Evolutionary conservation across 2,888 invertebrate genomes (phyloP).

Genomic region (Folsomia candida): DNA sequence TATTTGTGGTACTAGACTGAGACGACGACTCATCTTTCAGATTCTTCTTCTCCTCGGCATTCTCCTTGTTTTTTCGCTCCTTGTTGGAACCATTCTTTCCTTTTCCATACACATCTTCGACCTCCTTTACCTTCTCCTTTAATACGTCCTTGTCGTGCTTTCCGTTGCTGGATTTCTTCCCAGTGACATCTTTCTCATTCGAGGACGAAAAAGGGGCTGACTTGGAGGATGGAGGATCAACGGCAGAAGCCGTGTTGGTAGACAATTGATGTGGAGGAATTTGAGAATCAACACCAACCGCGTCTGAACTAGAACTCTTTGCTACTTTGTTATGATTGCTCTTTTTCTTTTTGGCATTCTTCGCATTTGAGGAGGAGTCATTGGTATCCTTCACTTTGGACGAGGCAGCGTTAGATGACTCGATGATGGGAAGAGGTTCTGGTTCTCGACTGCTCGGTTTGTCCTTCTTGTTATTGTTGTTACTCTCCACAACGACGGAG

Average conservation of each 20-base stretch:
- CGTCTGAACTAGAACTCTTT: not conserved
- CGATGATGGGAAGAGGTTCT: not conserved
- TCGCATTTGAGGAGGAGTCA: not conserved
- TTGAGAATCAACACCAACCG: not conserved
- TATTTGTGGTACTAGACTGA: no score
- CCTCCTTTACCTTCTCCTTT: constrained; percentile 34
- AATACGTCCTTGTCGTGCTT: constrained; percentile 31
- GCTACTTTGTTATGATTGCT: not conserved
- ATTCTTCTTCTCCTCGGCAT: constrained; percentile 6
- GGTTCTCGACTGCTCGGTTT: constrained; percentile 22
- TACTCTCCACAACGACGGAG: not conserved
- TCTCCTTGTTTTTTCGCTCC: constrained; percentile 30
- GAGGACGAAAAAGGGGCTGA: not conserved
- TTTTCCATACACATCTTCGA: constrained; percentile 18
- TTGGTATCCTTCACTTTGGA: not conserved
- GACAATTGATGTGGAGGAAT: no score
- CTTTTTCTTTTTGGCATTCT: not conserved
- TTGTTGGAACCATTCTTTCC: constrained; percentile 19
- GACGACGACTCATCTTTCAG: constrained; percentile 14
- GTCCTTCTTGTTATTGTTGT: constrained; percentile 28
- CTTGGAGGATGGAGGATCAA: constrained; percentile 46
- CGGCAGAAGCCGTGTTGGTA: constrained; percentile 54
- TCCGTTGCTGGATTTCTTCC: not conserved
- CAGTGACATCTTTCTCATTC: not conserved
- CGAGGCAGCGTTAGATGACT: not conserved